Evolutionary conservation across 2,113 vertebrate species (phyloP).

Genomic region (Rhadina sibilatrix): DNA sequence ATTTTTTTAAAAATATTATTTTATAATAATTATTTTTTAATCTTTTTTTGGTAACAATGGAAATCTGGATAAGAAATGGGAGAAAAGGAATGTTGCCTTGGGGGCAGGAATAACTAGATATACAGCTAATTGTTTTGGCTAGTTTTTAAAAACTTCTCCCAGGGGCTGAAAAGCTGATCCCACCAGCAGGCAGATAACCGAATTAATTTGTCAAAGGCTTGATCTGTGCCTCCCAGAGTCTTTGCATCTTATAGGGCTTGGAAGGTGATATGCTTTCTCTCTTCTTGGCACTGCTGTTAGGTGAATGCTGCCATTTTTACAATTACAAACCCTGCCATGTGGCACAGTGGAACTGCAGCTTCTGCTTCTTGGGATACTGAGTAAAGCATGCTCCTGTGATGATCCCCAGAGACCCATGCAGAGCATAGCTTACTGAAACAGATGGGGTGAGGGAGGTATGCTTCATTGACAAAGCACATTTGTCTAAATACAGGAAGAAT

Average conservation of each 20-base stretch:
- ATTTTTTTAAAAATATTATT: too few species aligned
- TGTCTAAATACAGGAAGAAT: constrained; percentile 42
- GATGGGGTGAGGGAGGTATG: background rate
- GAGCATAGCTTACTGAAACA: constrained; percentile 19
- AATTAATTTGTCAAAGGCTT: constrained; percentile 17
- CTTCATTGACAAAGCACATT: constrained; percentile 39
- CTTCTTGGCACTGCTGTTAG: background rate
- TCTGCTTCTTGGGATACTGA: background rate
- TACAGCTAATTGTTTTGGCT: constrained; percentile 13
- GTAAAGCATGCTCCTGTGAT: background rate
- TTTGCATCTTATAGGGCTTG: background rate
- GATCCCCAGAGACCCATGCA: background rate
- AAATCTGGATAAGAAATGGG: background rate
- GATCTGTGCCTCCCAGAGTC: background rate
- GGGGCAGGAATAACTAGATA: background rate
- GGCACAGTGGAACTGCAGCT: background rate
- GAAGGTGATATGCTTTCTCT: background rate
- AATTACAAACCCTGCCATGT: background rate
- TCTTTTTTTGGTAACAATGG: background rate
- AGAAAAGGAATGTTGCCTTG: background rate
- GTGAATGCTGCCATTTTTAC: constrained; percentile 1
- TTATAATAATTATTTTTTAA: background rate
- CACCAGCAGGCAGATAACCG: background rate
- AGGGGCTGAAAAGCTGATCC: background rate
- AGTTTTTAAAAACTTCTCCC: background rate